Conservation (phyloP, 1,140 invertebrate genomes). For the Stegodyphus dumicola region DNA sequence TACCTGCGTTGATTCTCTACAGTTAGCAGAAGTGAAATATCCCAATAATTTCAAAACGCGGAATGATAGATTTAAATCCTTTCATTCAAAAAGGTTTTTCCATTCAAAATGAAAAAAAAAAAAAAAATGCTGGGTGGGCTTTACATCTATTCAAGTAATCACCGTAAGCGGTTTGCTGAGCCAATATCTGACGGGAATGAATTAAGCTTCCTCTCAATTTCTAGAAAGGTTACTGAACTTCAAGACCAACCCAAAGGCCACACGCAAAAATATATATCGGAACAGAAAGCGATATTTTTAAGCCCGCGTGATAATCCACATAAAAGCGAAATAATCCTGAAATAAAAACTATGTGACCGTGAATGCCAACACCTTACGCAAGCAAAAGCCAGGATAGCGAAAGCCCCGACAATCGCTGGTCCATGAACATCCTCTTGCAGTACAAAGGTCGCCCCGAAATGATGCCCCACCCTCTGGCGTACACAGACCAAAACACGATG, state of each 20-base stretch:
- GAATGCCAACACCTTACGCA: slow-evolving; percentile 5
- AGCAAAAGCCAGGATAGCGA: slow-evolving; percentile 1
- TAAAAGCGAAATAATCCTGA: no score
- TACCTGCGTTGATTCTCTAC: no score
- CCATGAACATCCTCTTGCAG: slow-evolving; percentile 31
- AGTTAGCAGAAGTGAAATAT: no score
- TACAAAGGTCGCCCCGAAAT: slow-evolving; percentile 22
- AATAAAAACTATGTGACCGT: slow-evolving; percentile 28
- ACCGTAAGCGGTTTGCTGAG: no score
- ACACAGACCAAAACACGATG: not conserved
- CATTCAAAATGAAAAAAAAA: no score
- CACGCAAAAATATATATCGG: not conserved
- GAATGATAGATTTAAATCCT: no score
- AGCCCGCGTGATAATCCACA: not conserved
- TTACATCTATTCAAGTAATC: no score
- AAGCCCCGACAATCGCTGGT: slow-evolving; percentile 27
- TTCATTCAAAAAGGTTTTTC: no score
- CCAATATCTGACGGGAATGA: no score
- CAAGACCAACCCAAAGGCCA: not conserved
- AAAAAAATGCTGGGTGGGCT: no score
- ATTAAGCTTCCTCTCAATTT: no score
- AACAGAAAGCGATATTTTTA: not conserved
- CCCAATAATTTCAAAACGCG: no score
- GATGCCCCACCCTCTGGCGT: slow-evolving; percentile 11
- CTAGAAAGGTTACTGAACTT: not conserved